These are phyloP conservation scores for Polypedilum pembai DNA, from an alignment of 1,140 invertebrate genomes.

Conservation along the genomic window DNA sequence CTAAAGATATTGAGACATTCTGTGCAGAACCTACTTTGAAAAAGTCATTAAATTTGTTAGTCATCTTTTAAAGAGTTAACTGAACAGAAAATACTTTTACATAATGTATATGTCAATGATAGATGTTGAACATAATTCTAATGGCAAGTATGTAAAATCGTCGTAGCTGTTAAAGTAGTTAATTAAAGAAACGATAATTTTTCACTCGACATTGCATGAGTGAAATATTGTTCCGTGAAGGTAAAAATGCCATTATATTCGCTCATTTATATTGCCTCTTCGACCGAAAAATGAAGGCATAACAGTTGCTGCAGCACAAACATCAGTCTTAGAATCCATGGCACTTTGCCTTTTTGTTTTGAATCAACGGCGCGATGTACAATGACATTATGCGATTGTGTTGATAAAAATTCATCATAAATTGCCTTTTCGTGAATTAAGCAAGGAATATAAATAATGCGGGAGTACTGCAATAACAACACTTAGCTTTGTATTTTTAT, in stretches of 20 bases:
- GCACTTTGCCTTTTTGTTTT: background rate
- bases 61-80: too few species aligned
- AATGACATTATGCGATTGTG: background rate
- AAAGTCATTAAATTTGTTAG: too few species aligned
- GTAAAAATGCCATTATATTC: background rate
- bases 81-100: too few species aligned
- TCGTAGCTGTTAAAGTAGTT: slow-evolving; percentile 12
- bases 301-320: background rate
- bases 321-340: background rate
- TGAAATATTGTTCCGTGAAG: background rate
- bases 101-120: too few species aligned
- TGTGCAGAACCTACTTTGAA: too few species aligned
- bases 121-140: too few species aligned
- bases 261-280: background rate
- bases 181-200: background rate
- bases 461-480: background rate
- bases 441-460: background rate
- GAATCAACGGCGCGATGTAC: slow-evolving; percentile 9
- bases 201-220: background rate
- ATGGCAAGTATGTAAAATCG: too few species aligned
- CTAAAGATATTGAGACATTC: too few species aligned
- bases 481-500: background rate
- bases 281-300: background rate
- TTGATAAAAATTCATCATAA: background rate
- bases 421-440: background rate